These are phyloP conservation scores for Morpho achilles DNA, from an alignment of 2,888 invertebrate genomes.

Conservation along the genomic window DNA sequence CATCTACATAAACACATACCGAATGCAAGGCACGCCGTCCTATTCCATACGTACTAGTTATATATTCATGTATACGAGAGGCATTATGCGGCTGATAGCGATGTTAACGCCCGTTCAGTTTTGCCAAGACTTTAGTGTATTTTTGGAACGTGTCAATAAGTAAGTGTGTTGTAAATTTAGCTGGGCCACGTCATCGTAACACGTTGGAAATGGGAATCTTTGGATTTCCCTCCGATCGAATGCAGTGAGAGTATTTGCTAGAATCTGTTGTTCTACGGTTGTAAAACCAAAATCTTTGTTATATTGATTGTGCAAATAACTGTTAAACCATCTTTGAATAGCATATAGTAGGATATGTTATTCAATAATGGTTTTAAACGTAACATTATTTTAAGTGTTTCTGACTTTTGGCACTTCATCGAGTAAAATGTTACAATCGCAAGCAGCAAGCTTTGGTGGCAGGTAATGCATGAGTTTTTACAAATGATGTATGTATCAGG, in stretches of 20 bases:
- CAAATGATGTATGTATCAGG: no score
- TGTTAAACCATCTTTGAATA: no score
- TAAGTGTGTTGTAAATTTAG: constrained; percentile 77
- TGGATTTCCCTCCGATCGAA: constrained; percentile 48
- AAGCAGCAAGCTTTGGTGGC: no score
- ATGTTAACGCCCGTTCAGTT: constrained; percentile 77
- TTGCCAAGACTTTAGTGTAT: constrained; percentile 73
- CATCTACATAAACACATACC: constrained; percentile 30
- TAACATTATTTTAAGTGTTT: no score
- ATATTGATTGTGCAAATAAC: no score
- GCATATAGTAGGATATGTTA: no score
- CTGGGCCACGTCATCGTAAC: constrained; percentile 63
- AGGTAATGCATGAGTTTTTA: no score
- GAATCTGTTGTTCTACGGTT: no score
- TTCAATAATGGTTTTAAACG: no score
- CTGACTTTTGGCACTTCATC: no score
- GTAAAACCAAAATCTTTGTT: no score
- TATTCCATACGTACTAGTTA: constrained; percentile 21
- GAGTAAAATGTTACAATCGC: no score
- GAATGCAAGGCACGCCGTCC: constrained; percentile 34
- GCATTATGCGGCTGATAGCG: constrained; percentile 72
- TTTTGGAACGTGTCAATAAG: constrained; percentile 79
- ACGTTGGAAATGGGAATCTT: constrained; percentile 60
- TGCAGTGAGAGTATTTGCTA: not conserved
- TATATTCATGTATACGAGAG: constrained; percentile 31